These are phyloP conservation scores for Atta cephalotes DNA, from an alignment of 1,140 invertebrate genomes.

Conservation along the genomic window DNA sequence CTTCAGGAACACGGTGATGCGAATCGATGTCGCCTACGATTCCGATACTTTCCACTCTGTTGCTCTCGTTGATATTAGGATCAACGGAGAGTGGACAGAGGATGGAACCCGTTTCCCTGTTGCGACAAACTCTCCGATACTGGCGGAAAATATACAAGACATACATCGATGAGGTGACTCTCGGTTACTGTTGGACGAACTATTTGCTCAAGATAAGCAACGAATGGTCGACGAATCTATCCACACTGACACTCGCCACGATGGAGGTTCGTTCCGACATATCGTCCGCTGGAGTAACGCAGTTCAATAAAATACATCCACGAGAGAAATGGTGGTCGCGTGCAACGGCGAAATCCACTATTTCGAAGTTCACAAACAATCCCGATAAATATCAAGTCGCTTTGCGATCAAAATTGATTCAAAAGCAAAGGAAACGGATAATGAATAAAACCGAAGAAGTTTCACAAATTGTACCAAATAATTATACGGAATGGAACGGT, in stretches of 20 bases:
- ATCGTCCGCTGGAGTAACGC: not conserved
- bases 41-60: constrained; percentile 56
- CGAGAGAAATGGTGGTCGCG: not conserved
- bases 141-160: constrained; percentile 66
- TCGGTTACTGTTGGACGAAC: constrained; percentile 73
- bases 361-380: not conserved
- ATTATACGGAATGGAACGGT: not conserved
- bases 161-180: constrained; percentile 69
- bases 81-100: constrained; percentile 11
- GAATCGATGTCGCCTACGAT: constrained; percentile 68
- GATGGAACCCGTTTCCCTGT: constrained; percentile 33
- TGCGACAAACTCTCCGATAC: constrained; percentile 64
- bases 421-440: not conserved
- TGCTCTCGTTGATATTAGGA: constrained; percentile 47
- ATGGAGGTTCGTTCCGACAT: not conserved
- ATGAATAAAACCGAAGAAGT: not conserved
- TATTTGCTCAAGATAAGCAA: constrained; percentile 58
- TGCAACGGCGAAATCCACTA: not conserved
- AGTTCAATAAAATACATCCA: not conserved
- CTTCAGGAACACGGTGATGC: constrained; percentile 28
- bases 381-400: not conserved
- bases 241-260: not conserved
- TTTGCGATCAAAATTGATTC: not conserved
- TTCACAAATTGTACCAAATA: not conserved
- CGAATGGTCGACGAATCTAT: constrained; percentile 8